phyloP scores from a whole-genome alignment of 2,888 invertebrate species.

The Drosophila kuntzei region DNA sequence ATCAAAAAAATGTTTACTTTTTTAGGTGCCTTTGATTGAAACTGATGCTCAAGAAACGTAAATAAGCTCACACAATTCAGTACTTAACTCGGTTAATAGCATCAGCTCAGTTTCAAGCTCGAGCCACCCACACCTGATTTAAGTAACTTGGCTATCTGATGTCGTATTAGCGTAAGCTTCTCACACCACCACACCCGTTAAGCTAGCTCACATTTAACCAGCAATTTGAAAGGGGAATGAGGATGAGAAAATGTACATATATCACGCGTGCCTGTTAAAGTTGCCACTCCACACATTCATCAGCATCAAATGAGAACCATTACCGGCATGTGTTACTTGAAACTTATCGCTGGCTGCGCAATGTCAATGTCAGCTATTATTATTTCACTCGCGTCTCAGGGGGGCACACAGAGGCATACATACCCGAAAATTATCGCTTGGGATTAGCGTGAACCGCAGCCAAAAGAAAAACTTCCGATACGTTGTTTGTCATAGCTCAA shows the following conservation, averaged over 20 bases:
- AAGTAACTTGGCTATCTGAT: constrained; percentile 41
- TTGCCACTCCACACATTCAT: constrained; percentile 67
- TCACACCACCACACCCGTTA: constrained; percentile 22
- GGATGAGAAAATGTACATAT: constrained; percentile 3
- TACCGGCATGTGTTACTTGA: constrained; percentile 75
- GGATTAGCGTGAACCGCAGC: constrained; percentile 71
- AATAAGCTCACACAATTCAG: constrained; percentile 12
- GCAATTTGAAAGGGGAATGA: constrained; percentile 24
- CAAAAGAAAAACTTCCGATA: constrained; percentile 62
- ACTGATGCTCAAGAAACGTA: constrained; percentile 10
- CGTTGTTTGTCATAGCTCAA: constrained; percentile 50
- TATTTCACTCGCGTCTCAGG: constrained; percentile 64
- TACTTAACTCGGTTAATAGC: constrained; percentile 18
- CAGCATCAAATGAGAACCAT: constrained; percentile 59
- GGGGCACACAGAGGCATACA: constrained; percentile 17
- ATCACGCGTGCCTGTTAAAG: constrained; percentile 51
- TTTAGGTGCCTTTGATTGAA: constrained; percentile 20
- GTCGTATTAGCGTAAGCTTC: constrained; percentile 26
- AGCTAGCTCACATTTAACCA: constrained; percentile 15
- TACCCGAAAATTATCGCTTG: constrained; percentile 65
- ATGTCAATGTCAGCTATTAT: constrained; percentile 79
- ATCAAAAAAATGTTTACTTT: neutral
- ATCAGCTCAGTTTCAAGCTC: constrained; percentile 20
- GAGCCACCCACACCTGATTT: constrained; percentile 24
- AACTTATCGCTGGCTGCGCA: constrained; percentile 72